Percentiles rank a stretch among this genome's conserved stretches.
These are phyloP conservation scores for Microcebus ravelobensis DNA, from an alignment of 2,113 vertebrate genomes.

Conservation along the genomic window DNA sequence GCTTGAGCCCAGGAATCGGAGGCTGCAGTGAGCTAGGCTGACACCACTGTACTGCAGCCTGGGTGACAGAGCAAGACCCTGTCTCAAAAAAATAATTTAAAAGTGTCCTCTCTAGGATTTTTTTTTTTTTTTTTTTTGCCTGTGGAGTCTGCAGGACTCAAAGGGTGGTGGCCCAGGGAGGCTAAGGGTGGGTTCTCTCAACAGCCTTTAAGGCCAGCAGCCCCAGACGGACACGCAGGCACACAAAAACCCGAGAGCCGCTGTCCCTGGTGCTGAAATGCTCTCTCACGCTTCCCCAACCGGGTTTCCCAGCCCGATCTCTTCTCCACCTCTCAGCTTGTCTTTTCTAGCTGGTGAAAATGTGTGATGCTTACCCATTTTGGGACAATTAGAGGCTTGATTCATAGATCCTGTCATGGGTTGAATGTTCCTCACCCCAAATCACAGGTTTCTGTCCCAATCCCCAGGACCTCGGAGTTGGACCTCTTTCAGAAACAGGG, in stretches of 20 bases:
- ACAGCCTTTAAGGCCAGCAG: too few species aligned
- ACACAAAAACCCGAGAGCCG: not conserved
- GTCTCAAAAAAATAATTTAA: not conserved
- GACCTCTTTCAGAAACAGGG: not conserved
- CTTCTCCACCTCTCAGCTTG: not conserved
- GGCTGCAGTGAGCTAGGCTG: too few species aligned
- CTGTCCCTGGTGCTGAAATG: slow-evolving; percentile 48
- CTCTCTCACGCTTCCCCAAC: not conserved
- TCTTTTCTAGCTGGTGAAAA: not conserved
- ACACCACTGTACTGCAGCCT: too few species aligned
- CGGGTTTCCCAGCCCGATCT: not conserved
- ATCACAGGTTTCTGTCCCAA: not conserved
- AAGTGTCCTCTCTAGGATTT: not conserved
- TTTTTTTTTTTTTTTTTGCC: not conserved
- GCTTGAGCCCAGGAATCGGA: too few species aligned
- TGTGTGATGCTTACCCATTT: not conserved
- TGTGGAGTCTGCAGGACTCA: not conserved
- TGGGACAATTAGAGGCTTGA: not conserved
- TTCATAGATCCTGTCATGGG: not conserved
- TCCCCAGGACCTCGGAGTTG: not conserved
- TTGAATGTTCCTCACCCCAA: not conserved
- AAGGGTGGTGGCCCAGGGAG: not conserved
- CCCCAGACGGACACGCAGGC: not conserved
- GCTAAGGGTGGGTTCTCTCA: fast-evolving
- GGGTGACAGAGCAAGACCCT: too few species aligned